phyloP scores from a whole-genome alignment of 2,888 invertebrate species.

The Perithous albicinctus region DNA sequence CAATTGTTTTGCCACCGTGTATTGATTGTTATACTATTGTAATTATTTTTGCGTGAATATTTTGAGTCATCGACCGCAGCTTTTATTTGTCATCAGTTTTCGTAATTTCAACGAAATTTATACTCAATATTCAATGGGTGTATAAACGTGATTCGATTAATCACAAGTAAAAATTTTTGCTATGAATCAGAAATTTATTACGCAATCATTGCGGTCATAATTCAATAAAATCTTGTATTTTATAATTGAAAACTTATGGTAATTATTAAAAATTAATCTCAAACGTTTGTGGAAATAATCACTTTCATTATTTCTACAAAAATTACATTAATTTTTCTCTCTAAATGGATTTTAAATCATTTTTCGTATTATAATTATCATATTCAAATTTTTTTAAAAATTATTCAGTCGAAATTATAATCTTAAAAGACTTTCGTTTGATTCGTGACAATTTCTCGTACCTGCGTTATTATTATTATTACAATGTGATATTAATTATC shows the following conservation, averaged over 20 bases:
- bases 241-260: no score
- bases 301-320: not conserved
- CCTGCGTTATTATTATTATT: no score
- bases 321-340: not conserved
- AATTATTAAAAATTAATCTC: no score
- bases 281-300: not conserved
- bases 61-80: not conserved
- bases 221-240: no score
- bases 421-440: not conserved
- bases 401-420: not conserved
- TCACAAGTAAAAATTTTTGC: not conserved
- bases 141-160: not conserved
- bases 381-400: not conserved
- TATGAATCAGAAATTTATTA: not conserved
- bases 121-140: not conserved
- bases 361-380: no score
- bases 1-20: conserved; percentile 23
- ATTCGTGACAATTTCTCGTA: not conserved
- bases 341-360: no score
- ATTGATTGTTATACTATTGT: not conserved
- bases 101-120: not conserved
- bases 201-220: no score
- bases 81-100: not conserved
- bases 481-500: no score
- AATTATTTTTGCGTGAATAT: not conserved